Conservation (phyloP, 2,888 invertebrate genomes). For the Pristionchus exspectatus region DNA sequence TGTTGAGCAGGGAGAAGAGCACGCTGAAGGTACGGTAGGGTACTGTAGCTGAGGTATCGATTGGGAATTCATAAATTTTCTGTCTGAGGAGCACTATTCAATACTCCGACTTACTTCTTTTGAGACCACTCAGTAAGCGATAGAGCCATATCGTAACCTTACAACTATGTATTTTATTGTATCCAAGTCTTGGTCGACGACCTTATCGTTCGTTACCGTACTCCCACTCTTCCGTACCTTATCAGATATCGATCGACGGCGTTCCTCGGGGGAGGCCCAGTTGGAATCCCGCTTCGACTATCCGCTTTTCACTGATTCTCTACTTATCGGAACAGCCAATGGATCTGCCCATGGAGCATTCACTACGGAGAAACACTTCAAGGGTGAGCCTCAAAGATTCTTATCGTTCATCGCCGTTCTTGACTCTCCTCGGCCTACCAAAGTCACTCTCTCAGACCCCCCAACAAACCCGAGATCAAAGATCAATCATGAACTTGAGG, state of each 20-base stretch:
- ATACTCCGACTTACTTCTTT: too few species aligned
- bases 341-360: conserved; percentile 62
- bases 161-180: too few species aligned
- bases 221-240: background rate
- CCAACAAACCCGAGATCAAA: background rate
- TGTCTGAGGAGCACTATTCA: too few species aligned
- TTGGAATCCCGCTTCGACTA: conserved; percentile 70
- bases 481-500: background rate
- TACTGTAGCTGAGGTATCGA: background rate
- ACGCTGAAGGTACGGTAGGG: conserved; percentile 57
- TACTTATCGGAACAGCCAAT: conserved; percentile 68
- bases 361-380: conserved; percentile 57
- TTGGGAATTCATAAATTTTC: too few species aligned
- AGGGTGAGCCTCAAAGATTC: conserved; percentile 54
- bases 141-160: background rate
- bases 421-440: too few species aligned
- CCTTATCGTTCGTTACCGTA: background rate
- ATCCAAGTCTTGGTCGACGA: too few species aligned
- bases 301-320: conserved; percentile 73
- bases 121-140: background rate
- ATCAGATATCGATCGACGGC: conserved; percentile 65
- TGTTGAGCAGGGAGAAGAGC: conserved; percentile 62
- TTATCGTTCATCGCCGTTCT: too few species aligned
- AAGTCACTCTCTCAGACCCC: too few species aligned
- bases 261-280: conserved; percentile 63